Percentiles rank a stretch among this genome's conserved stretches.
phyloP scores from a whole-genome alignment of 2,888 invertebrate species.

The Leucozona laternaria region DNA sequence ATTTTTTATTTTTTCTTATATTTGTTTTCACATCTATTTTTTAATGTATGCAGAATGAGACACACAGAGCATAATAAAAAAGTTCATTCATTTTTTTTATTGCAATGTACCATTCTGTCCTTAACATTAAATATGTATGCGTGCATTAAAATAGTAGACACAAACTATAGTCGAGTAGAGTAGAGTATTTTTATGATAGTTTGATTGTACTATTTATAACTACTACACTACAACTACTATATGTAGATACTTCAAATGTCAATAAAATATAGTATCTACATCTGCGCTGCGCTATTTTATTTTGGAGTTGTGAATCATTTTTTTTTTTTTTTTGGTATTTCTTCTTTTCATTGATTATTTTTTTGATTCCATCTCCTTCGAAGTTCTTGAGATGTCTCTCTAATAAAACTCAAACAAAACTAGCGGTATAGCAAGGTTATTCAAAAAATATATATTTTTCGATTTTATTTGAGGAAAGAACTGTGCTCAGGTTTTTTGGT shows the following conservation, averaged over 20 bases:
- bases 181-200: slow-evolving; percentile 20
- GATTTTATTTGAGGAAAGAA: too few species aligned
- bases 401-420: neutral
- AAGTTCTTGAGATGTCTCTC: neutral
- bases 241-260: slow-evolving; percentile 41
- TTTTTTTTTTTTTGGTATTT: too few species aligned
- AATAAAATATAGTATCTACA: slow-evolving; percentile 51
- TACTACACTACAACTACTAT: slow-evolving; percentile 21
- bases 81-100: neutral
- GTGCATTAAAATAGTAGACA: slow-evolving; percentile 5
- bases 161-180: slow-evolving; percentile 4
- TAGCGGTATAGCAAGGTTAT: neutral
- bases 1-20: slow-evolving; percentile 9
- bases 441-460: neutral
- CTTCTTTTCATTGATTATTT: slow-evolving; percentile 28
- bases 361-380: neutral
- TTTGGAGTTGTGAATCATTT: slow-evolving; percentile 34
- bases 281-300: slow-evolving; percentile 42
- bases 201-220: slow-evolving; percentile 1
- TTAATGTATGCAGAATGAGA: neutral
- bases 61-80: neutral
- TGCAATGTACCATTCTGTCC: neutral
- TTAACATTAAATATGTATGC: neutral
- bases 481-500: neutral
- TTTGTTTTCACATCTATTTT: neutral